These are phyloP conservation scores for Drosophila tanythrix DNA, from an alignment of 2,888 invertebrate species.

Conservation along the genomic window DNA sequence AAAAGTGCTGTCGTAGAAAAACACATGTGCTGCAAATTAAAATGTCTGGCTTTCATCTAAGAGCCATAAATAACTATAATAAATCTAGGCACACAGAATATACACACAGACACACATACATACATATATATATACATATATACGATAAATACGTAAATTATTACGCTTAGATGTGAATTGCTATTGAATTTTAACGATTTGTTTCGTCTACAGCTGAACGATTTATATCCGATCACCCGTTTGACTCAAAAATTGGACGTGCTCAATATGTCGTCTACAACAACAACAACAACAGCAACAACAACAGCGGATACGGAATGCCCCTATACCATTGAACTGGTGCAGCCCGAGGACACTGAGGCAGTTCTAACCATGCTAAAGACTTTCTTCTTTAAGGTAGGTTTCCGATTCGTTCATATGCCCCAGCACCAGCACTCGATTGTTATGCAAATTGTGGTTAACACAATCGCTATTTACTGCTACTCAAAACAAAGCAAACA, in stretches of 20 bases:
- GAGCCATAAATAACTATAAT: slow-evolving; percentile 71
- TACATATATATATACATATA: slow-evolving; percentile 2
- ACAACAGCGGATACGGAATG: slow-evolving; percentile 54
- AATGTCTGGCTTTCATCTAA: slow-evolving; percentile 69
- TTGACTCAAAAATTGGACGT: slow-evolving; percentile 83
- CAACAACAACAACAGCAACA: not conserved
- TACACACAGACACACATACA: slow-evolving; percentile 3
- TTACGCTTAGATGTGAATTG: slow-evolving; percentile 12
- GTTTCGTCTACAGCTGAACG: slow-evolving; percentile 80
- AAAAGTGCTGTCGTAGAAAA: slow-evolving; percentile 40
- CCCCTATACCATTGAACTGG: slow-evolving; percentile 83
- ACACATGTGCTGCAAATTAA: slow-evolving; percentile 71
- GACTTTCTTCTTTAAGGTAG: slow-evolving; percentile 87
- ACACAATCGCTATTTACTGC: not conserved
- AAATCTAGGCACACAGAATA: slow-evolving; percentile 19
- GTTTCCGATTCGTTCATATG: not conserved
- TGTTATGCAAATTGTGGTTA: slow-evolving; percentile 1
- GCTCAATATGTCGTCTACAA: slow-evolving; percentile 74
- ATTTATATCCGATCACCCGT: slow-evolving; percentile 83
- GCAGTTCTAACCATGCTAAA: slow-evolving; percentile 87
- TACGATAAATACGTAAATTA: not conserved
- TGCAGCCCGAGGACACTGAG: slow-evolving; percentile 86
- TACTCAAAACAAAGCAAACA: slow-evolving; percentile 14
- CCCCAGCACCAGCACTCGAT: no score
- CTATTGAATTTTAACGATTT: slow-evolving; percentile 49